Base-by-base conservation (phyloP, 2,797 vertebrate genomes). In the Prionace glauca region DNA sequence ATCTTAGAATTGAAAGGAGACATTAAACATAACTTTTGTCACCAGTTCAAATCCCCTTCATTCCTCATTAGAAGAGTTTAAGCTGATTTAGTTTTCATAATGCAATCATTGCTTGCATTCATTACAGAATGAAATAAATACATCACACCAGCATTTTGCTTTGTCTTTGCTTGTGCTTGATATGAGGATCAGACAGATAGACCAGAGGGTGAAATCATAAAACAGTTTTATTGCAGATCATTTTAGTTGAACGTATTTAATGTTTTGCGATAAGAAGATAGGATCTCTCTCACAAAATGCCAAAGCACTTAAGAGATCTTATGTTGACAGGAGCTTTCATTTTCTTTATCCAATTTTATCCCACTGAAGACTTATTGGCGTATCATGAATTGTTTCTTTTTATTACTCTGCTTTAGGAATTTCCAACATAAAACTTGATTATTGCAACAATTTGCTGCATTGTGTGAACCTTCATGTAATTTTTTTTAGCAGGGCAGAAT, bases 1-100 rank as follows among this genome's bases (percentile, higher is more conserved):
- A n/a, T 36, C 41, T 41, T 41, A 20, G 79, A 36, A 41, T 20
- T 84, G 36, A 45, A 84, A 16, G 16, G 79, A 84, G 79, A 16
- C 18, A 45, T 84, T 84, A 84, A 84, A 7, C 18, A 22, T n/a
- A 84, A 84, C 79, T 84, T 84, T 84, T 84, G 3, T 41, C 36
- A 84, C 36, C 36, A 84, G 79, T 84, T 84, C 36, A 84, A 84
- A 84, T 84, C 79, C 79, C n/a, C 16, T 84, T 84, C 84, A 87
- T 87, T 50, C 84, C 45, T 29, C 24, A 2, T 12, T 8, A 11
- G 26, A 87, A 87, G 45, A 56, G 45, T 87, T 56, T 87, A 87
- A 87, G 84, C 84, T 87, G 45, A 87, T 56, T 56, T 56, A 87
- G 24, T 26, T 87, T 10, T 22, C 45, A 87, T 87, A 26, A 87